These are phyloP conservation scores for Trichonephila clavata DNA, from an alignment of 1,140 invertebrate genomes.

Conservation along the genomic window DNA sequence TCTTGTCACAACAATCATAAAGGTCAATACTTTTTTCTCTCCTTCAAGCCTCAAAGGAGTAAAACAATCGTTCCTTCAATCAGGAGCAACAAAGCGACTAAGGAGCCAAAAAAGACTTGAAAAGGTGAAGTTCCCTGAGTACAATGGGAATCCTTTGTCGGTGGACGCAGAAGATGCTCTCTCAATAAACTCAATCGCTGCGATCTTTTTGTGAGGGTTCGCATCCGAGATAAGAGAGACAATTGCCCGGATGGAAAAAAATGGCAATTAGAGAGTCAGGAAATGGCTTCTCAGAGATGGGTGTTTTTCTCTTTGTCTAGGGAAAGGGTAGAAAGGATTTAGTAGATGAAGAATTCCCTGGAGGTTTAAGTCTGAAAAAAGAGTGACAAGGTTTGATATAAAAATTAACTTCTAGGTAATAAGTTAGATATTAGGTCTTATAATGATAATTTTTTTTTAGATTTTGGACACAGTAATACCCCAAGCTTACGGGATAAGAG, in stretches of 20 bases:
- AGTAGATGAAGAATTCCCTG: too few relatives aligned
- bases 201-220: neutral
- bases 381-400: too few relatives aligned
- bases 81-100: neutral
- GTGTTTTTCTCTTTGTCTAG: neutral
- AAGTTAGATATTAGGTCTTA: too few relatives aligned
- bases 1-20: too few relatives aligned
- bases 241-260: neutral
- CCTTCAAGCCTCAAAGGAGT: neutral
- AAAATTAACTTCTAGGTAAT: too few relatives aligned
- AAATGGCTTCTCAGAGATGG: neutral
- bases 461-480: too few relatives aligned
- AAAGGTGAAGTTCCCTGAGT: neutral
- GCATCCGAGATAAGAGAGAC: neutral
- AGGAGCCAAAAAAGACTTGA: neutral
- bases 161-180: neutral
- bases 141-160: neutral
- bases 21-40: neutral
- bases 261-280: slow-evolving; percentile 18
- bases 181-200: neutral
- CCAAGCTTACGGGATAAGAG: too few relatives aligned
- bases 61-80: neutral
- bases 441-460: too few relatives aligned
- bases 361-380: too few relatives aligned
- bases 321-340: neutral